phyloP scores from a whole-genome alignment of 2,113 vertebrate genomes.

The Aphelocoma coerulescens region DNA sequence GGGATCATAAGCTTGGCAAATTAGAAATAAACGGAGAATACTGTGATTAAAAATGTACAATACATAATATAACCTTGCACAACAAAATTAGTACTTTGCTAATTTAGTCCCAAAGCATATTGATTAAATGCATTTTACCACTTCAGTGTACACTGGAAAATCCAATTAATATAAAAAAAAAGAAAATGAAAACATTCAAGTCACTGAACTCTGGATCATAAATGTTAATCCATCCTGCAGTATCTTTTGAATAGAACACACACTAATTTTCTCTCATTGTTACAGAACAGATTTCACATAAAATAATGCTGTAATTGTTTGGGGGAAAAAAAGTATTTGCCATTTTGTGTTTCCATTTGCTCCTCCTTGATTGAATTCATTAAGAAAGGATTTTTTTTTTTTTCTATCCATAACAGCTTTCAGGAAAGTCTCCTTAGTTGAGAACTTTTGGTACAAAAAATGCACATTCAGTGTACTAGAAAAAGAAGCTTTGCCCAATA shows the following conservation, averaged over 20 bases:
- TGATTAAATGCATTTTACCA: conserved; percentile 69
- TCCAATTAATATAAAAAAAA: conserved; percentile 69
- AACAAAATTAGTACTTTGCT: conserved; percentile 68
- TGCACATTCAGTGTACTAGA: not conserved
- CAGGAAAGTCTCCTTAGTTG: not conserved
- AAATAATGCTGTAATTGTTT: conserved; percentile 62
- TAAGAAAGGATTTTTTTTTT: not conserved
- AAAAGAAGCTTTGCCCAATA: not conserved
- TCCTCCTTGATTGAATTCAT: conserved; percentile 31
- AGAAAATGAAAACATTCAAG: conserved; percentile 61
- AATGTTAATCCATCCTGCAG: conserved; percentile 58
- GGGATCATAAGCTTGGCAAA: conserved; percentile 53
- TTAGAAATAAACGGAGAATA: conserved; percentile 58
- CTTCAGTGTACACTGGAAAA: conserved; percentile 63
- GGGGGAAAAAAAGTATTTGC: not conserved
- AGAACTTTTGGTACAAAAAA: not conserved
- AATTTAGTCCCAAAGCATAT: conserved; percentile 69
- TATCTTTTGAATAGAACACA: conserved; percentile 50
- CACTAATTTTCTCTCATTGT: conserved; percentile 63
- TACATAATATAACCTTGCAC: conserved; percentile 59
- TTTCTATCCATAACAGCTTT: not conserved
- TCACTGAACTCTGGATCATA: conserved; percentile 63
- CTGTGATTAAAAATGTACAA: conserved; percentile 66
- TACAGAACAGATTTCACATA: conserved; percentile 66
- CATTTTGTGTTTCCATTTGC: conserved; percentile 42